Percentiles rank a stretch among this genome's conserved stretches.
Evolutionary conservation across 2,888 invertebrate genomes (phyloP).

Genomic region (Lydus trimaculatus): DNA sequence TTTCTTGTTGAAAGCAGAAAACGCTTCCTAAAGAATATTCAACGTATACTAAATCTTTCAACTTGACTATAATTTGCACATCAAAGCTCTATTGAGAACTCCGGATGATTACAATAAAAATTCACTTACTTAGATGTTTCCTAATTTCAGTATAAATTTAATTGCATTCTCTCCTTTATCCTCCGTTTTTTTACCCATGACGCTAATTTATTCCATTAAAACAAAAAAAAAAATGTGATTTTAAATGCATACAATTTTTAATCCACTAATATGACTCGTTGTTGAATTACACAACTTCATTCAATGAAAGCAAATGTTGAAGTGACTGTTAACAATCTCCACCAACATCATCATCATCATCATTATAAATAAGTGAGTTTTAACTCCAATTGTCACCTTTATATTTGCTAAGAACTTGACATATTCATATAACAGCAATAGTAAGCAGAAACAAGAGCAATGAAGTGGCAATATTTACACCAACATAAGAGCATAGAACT

Average conservation of each 20-base stretch:
- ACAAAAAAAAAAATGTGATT: background rate
- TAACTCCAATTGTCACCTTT: background rate
- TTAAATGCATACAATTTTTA: background rate
- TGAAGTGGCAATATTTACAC: background rate
- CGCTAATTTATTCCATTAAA: background rate
- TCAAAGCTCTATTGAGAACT: background rate
- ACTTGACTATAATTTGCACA: background rate
- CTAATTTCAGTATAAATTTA: background rate
- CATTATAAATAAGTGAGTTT: background rate
- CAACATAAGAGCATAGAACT: background rate
- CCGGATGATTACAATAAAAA: constrained; percentile 9
- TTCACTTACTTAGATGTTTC: background rate
- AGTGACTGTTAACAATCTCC: background rate
- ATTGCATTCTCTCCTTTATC: background rate
- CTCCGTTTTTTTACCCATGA: background rate
- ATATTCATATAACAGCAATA: background rate
- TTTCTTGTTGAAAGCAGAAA: background rate
- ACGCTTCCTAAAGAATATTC: background rate
- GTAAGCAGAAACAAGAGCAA: background rate
- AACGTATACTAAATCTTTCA: background rate
- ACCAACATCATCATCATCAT: background rate
- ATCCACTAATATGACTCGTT: no score
- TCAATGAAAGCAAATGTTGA: background rate
- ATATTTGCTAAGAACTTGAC: background rate
- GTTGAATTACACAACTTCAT: background rate